These are phyloP conservation scores for Scaptomyza tumidula DNA, from an alignment of 2,888 invertebrate species.

Conservation along the genomic window DNA sequence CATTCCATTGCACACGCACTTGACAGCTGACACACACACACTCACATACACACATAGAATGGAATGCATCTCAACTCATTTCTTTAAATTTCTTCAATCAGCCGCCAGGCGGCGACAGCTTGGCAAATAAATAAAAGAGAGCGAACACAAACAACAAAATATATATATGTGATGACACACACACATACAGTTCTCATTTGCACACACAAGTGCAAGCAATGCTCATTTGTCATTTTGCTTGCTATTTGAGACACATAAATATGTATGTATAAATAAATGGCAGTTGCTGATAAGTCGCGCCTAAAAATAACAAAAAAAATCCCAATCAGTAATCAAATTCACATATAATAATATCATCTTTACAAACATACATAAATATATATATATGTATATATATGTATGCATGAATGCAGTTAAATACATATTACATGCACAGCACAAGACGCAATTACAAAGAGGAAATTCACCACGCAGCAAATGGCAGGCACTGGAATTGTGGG, in stretches of 20 bases:
- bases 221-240: conserved; percentile 48
- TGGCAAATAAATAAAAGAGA: conserved; percentile 34
- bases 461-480: conserved; percentile 32
- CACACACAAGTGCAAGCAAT: conserved; percentile 42
- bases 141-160: conserved; percentile 37
- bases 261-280: conserved; percentile 10
- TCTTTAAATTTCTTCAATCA: conserved; percentile 74
- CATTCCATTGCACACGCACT: conserved; percentile 36
- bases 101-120: conserved; percentile 51
- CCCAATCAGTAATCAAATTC: conserved; percentile 39
- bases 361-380: conserved; percentile 1
- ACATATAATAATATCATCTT: conserved; percentile 1
- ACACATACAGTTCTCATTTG: conserved; percentile 1
- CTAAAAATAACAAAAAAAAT: conserved; percentile 48
- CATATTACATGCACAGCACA: conserved; percentile 8
- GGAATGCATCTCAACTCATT: conserved; percentile 50
- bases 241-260: conserved; percentile 41
- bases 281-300: conserved; percentile 52
- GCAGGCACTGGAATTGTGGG: conserved; percentile 14
- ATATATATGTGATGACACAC: conserved; percentile 20
- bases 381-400: not conserved
- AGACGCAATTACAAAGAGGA: conserved; percentile 19
- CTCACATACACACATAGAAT: conserved; percentile 7
- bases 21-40: conserved; percentile 49
- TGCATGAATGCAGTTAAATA: conserved; percentile 15